Percentiles rank a stretch among this genome's conserved stretches.
Conservation (phyloP, 2,888 invertebrate genomes). For the Himalopsyche tibetana region DNA sequence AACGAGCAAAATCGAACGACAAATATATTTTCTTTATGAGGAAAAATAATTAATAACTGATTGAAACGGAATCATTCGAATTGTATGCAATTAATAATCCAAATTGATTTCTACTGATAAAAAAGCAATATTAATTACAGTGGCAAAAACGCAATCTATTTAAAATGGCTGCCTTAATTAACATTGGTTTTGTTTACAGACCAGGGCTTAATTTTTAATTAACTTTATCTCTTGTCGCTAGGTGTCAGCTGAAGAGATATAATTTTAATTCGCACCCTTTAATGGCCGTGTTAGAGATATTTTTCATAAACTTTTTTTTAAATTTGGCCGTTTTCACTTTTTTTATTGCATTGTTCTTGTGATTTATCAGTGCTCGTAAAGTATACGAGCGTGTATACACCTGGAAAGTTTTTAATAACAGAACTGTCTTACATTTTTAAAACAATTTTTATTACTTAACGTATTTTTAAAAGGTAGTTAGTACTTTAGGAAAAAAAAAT, state of each 20-base stretch:
- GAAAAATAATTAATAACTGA: neutral
- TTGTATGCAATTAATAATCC: too few relatives aligned
- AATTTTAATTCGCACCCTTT: conserved; percentile 49
- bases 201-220: conserved; percentile 54
- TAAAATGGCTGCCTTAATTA: conserved; percentile 52
- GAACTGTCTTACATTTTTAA: conserved; percentile 38
- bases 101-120: neutral
- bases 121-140: neutral
- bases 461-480: conserved; percentile 1
- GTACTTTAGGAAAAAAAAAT: neutral
- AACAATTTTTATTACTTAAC: conserved; percentile 39
- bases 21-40: neutral
- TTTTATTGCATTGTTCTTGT: conserved; percentile 45
- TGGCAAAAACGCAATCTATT: conserved; percentile 1
- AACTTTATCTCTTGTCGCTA: conserved; percentile 56
- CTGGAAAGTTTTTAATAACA: conserved; percentile 42
- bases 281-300: conserved; percentile 49
- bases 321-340: neutral
- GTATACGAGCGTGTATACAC: conserved; percentile 20
- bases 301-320: conserved; percentile 26
- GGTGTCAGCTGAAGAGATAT: conserved; percentile 52
- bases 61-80: neutral
- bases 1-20: neutral
- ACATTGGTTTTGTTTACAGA: conserved; percentile 50
- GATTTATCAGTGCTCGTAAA: conserved; percentile 44